These are phyloP conservation scores for Sebastes kiyomatsui DNA, from an alignment of 2,797 vertebrate species.

Conservation along the genomic window DNA sequence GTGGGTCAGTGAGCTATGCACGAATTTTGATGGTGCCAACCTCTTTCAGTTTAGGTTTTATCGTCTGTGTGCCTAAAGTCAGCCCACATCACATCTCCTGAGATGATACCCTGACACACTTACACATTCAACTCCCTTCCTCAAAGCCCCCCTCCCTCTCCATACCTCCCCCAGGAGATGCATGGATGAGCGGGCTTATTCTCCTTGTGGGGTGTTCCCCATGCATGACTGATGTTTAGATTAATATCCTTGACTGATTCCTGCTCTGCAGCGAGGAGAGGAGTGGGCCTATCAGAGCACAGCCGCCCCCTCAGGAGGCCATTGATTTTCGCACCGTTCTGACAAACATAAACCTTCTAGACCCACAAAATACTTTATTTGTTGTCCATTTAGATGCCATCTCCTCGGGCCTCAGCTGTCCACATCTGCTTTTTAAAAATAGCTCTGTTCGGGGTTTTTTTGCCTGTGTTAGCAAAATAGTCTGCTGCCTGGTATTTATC, in stretches of 20 bases:
- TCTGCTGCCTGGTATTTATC: background rate
- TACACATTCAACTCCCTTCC: conserved; percentile 48
- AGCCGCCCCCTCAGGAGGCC: conserved; percentile 57
- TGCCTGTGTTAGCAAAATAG: background rate
- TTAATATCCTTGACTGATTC: conserved; percentile 81
- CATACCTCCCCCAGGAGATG: conserved; percentile 60
- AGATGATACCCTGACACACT: conserved; percentile 70
- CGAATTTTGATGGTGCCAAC: conserved; percentile 57
- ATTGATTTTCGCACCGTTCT: conserved; percentile 69
- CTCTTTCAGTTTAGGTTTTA: conserved; percentile 54
- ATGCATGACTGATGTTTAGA: conserved; percentile 83
- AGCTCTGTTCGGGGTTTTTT: background rate
- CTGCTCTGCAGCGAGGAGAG: conserved; percentile 55
- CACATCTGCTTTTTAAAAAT: conserved; percentile 19
- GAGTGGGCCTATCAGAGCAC: conserved; percentile 56
- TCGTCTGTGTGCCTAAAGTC: conserved; percentile 62
- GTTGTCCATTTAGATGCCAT: conserved; percentile 45
- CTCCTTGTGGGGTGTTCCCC: conserved; percentile 80
- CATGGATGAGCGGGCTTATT: conserved; percentile 78
- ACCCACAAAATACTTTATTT: conserved; percentile 56
- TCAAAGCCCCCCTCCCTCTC: conserved; percentile 28
- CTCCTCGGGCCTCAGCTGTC: conserved; percentile 26
- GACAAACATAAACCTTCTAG: conserved; percentile 57
- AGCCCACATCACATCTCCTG: conserved; percentile 57
- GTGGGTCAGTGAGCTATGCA: conserved; percentile 40